Evolutionary conservation across 2,113 vertebrate species (phyloP), one percentile per base, ranked within the genome.

Genomic region (Amia ocellicauda): DNA sequence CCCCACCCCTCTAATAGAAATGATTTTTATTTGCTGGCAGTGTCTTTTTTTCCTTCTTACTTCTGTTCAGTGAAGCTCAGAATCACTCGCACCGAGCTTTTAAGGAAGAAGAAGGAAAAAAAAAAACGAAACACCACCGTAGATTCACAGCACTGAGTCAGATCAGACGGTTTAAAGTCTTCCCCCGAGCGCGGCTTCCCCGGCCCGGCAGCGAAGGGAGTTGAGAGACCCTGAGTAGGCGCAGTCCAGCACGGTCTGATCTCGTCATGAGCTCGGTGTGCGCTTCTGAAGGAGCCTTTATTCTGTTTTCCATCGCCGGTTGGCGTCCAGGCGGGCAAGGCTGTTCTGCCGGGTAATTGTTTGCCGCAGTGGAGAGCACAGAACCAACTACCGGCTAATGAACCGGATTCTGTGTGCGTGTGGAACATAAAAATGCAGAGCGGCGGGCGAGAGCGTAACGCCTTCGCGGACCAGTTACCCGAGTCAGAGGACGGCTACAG

Each of bases 91-190:
- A 50, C 9, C 23, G 51, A 53, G 24, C 24, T 36, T 36, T 36
- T n/a, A n/a, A n/a, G n/a, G n/a, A n/a, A n/a, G n/a, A n/a, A n/a
- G n/a, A n/a, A 11, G 31, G 3, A 1, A 2, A 20, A 53, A 22
- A 19, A 24, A 16, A 19, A 13, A 20, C 51, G 7, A 23, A 11
- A 7, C 23, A 2, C n/a, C 51, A 11, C 16, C 51, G 20, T 53
- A 7, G 51, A 23, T 53, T 53, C 23, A 23, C 31, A 53, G 51
- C 10, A 1, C 24, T 19, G n/a, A 14, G 4, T 23, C 51, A 23
- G 51, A 53, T 53, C 51, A 53, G 4, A 23, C 20, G 24, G 20
- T 7, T 53, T 53, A 53, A 53, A 53, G 51, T 10, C 20, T 53
- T 26, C 51, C 51, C 51, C 51, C 20, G 20, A 19, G 10, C 20